phyloP scores from a whole-genome alignment of 2,797 vertebrate species.

The Balearica regulorum region DNA sequence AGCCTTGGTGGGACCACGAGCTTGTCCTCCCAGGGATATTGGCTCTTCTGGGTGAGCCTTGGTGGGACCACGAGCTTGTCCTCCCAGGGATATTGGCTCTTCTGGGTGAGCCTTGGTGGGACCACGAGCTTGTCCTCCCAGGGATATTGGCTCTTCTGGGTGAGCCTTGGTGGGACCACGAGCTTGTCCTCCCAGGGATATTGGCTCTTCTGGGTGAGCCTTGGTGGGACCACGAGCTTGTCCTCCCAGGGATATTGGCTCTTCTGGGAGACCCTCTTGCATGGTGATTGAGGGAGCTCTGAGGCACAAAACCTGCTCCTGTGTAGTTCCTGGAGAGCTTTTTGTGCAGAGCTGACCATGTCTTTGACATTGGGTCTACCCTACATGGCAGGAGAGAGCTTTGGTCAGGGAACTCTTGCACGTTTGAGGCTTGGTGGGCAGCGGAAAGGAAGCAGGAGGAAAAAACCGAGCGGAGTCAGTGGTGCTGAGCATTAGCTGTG shows the following conservation, averaged over 20 bases:
- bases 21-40: background rate
- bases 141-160: background rate
- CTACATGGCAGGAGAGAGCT: background rate
- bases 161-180: background rate
- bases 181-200: background rate
- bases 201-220: background rate
- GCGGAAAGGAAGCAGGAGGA: background rate
- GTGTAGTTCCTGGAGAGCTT: background rate
- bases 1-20: background rate
- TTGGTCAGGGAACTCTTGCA: too few relatives aligned
- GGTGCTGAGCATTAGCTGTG: background rate
- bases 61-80: fast-evolving
- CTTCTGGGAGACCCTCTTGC: background rate
- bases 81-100: background rate
- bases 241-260: background rate
- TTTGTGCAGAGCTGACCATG: background rate
- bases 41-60: background rate
- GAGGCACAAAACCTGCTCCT: background rate
- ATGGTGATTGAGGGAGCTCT: background rate
- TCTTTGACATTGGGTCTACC: background rate
- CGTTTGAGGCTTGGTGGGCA: background rate
- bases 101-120: background rate
- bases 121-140: fast-evolving
- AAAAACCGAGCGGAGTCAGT: fast-evolving
- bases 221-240: fast-evolving